A percentile compares a stretch with the other conserved stretches of the same genome.
Conservation (phyloP, 2,113 vertebrate species). For the human region GRCh38 chr1:148946501-148947000, state of each 20-base stretch:
- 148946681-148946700: background rate
- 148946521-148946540: too few species aligned
- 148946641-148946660: slow-evolving; percentile 25
- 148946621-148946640: background rate
- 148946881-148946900: background rate
- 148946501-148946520: too few species aligned
- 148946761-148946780: background rate
- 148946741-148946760: background rate
- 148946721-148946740: background rate
- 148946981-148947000: background rate
- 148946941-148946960: background rate
- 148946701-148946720: background rate
- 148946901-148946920: background rate
- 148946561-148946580: background rate
- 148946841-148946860: background rate
- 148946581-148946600: background rate
- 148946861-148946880: background rate
- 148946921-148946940: background rate
- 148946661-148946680: slow-evolving; percentile 38
- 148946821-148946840: background rate
- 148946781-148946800: background rate
- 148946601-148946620: background rate
- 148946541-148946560: background rate
- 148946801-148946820: background rate
- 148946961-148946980: background rate